These are phyloP conservation scores for Sinosuthora webbiana DNA, from an alignment of 2,113 vertebrate genomes.

Conservation along the genomic window DNA sequence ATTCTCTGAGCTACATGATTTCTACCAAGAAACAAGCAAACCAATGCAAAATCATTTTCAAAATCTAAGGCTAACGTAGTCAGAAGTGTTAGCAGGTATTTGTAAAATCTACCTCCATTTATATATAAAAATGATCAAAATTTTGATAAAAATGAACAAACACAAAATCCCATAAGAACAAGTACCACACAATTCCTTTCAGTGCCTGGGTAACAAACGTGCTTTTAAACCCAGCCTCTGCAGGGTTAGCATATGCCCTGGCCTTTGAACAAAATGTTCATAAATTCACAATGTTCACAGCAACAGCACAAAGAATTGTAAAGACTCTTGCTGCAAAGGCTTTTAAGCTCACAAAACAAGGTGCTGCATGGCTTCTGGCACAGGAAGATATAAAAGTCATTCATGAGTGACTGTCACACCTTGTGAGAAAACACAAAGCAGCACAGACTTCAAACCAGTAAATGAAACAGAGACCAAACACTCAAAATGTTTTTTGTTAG, in stretches of 20 bases:
- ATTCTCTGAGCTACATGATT: not conserved
- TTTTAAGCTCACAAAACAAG: slow-evolving; percentile 33
- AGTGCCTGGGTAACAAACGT: not conserved
- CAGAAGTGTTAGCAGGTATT: not conserved
- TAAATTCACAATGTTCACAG: slow-evolving; percentile 40
- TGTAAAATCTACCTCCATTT: not conserved
- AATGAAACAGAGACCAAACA: not conserved
- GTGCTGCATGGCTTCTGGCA: not conserved
- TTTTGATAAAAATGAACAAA: not conserved
- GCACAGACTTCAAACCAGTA: not conserved
- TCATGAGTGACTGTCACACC: not conserved
- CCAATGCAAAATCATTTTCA: not conserved
- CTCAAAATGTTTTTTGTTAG: not conserved
- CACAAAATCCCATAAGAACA: not conserved
- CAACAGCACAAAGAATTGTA: slow-evolving; percentile 1
- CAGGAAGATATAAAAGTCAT: not conserved
- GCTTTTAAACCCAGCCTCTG: not conserved
- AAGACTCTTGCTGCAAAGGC: slow-evolving; percentile 4
- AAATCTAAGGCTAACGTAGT: not conserved
- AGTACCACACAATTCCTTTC: not conserved
- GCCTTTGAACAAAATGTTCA: slow-evolving; percentile 29
- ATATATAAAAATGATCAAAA: not conserved
- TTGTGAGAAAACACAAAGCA: not conserved
- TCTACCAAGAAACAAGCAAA: not conserved
- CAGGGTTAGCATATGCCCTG: not conserved